Conservation (phyloP, 2,888 invertebrate species). For the Drosophila crucigera region DNA sequence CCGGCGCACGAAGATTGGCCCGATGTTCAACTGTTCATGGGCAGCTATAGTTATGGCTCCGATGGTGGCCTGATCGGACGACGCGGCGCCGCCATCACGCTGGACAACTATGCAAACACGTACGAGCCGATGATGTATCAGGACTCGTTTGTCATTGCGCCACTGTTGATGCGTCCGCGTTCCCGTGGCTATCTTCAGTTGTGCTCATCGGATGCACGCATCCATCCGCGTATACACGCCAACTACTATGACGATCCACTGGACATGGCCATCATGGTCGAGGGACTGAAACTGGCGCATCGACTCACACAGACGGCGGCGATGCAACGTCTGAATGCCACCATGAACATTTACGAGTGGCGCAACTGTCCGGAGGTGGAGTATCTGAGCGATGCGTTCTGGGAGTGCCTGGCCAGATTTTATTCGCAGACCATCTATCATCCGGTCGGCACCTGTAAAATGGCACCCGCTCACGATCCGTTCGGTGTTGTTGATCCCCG, state of each 20-base stretch:
- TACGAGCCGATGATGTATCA: constrained; percentile 90
- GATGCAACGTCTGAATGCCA: constrained; percentile 88
- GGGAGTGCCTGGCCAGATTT: constrained; percentile 91
- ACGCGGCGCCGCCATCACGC: constrained; percentile 88
- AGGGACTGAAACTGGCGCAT: constrained; percentile 90
- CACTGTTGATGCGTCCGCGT: constrained; percentile 90
- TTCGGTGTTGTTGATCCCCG: constrained; percentile 90
- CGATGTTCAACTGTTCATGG: constrained; percentile 91
- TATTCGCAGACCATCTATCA: constrained; percentile 93
- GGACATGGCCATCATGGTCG: constrained; percentile 91
- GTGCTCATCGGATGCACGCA: constrained; percentile 89
- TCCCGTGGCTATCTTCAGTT: constrained; percentile 90
- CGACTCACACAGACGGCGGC: constrained; percentile 87
- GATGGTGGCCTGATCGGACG: constrained; percentile 92
- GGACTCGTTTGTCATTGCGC: constrained; percentile 89
- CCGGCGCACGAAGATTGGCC: constrained; percentile 90
- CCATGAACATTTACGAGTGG: constrained; percentile 88
- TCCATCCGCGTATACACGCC: constrained; percentile 93
- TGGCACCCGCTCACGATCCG: constrained; percentile 89
- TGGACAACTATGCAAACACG: constrained; percentile 89
- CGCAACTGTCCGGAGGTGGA: constrained; percentile 88
- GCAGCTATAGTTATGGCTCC: constrained; percentile 90
- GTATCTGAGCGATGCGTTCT: constrained; percentile 90
- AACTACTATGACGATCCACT: constrained; percentile 92
- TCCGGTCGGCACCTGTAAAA: constrained; percentile 92